Percentiles rank a stretch among this genome's conserved stretches.
Evolutionary conservation across 92 coral and sea anemone genomes (phyloP).

Genomic region (Plumapathes pennacea): DNA sequence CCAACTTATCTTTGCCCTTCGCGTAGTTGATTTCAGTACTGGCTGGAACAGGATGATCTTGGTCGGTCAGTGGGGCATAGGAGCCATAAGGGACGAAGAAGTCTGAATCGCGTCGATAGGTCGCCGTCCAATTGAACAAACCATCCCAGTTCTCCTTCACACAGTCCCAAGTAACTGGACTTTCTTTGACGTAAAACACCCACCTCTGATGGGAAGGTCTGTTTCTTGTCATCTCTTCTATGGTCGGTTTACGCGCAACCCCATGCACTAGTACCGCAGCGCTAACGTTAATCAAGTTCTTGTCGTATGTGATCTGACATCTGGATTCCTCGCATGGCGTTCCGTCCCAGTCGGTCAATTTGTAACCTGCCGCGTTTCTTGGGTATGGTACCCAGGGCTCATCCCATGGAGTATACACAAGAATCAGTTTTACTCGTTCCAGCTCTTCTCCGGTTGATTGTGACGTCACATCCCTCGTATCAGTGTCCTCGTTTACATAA

Average conservation of each 20-base stretch:
- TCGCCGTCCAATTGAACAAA: slow-evolving; percentile 11
- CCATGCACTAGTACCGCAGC: slow-evolving; percentile 6
- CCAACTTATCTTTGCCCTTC: slow-evolving; percentile 9
- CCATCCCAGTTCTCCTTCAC: background rate
- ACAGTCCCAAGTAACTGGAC: background rate
- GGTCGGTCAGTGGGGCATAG: no score
- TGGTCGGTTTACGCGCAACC: background rate
- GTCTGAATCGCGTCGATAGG: slow-evolving; percentile 15
- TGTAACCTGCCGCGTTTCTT: background rate
- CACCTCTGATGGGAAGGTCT: slow-evolving; percentile 9
- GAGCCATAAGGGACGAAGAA: slow-evolving; percentile 18
- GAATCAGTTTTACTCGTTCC: no score
- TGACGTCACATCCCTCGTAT: no score
- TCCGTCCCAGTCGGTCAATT: slow-evolving; percentile 15
- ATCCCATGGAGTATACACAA: no score
- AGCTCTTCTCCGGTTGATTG: no score
- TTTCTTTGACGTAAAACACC: slow-evolving; percentile 12
- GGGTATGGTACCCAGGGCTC: no score
- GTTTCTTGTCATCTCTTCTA: background rate
- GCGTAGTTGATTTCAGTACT: no score
- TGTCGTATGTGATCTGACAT: slow-evolving; percentile 3
- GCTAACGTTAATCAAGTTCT: background rate
- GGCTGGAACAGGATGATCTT: no score
- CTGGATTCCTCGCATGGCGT: slow-evolving; percentile 6
- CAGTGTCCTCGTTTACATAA: no score